Percentiles rank a stretch among this genome's conserved stretches.
Conservation (phyloP, 2,888 invertebrate genomes). For the Petrolisthes cinctipes region DNA sequence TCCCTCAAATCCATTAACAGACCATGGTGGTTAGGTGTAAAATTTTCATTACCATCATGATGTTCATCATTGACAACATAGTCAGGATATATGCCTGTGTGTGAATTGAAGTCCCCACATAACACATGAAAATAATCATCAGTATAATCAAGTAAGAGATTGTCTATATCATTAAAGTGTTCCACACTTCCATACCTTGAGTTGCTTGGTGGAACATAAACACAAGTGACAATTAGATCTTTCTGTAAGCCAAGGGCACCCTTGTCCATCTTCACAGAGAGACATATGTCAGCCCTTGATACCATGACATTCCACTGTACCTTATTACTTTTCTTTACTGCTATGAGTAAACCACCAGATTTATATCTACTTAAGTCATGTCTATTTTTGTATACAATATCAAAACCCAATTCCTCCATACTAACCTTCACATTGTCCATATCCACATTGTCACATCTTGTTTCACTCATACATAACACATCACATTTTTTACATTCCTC, state of each 20-base stretch:
- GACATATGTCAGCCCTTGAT: neutral
- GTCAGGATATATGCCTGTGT: constrained; percentile 5
- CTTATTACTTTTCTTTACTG: constrained; percentile 1
- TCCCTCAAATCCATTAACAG: neutral
- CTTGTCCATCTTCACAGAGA: constrained; percentile 1
- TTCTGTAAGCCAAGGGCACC: neutral
- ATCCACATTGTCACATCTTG: constrained; percentile 11
- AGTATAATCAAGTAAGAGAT: neutral
- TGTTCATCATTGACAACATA: neutral
- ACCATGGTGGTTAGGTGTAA: neutral
- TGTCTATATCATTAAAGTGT: neutral
- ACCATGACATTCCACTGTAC: neutral
- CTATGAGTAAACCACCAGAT: constrained; percentile 8
- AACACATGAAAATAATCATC: constrained; percentile 14
- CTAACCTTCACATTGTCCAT: neutral
- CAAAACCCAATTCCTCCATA: neutral
- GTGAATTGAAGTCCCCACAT: neutral
- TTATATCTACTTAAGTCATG: neutral
- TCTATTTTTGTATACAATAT: constrained; percentile 14
- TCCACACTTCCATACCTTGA: neutral
- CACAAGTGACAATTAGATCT: constrained; percentile 1
- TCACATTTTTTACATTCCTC: constrained; percentile 16
- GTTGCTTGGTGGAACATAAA: constrained; percentile 20
- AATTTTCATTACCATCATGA: neutral
- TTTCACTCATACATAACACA: constrained; percentile 6